These are phyloP conservation scores for Phataginus tricuspis DNA, from an alignment of 2,797 vertebrate genomes.

Conservation along the genomic window DNA sequence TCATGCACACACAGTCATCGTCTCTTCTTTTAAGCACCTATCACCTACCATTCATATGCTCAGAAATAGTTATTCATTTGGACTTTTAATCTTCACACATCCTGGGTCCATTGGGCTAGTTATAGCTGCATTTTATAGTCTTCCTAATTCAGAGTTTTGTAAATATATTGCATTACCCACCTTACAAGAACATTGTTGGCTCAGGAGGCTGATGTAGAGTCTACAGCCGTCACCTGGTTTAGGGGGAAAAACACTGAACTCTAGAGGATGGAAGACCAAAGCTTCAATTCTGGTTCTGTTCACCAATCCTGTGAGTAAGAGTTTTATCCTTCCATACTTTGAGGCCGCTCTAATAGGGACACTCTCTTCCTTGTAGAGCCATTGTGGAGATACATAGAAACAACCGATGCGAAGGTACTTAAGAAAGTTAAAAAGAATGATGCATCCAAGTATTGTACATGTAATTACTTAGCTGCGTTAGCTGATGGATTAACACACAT, in stretches of 20 bases:
- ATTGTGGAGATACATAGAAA: not conserved
- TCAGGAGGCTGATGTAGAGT: not conserved
- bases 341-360: not conserved
- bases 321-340: not conserved
- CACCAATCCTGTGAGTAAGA: not conserved
- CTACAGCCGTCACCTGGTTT: not conserved
- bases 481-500: not conserved
- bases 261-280: not conserved
- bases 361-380: not conserved
- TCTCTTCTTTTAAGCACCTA: not conserved
- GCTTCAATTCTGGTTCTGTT: not conserved
- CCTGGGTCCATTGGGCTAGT: not conserved
- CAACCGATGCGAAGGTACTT: not conserved
- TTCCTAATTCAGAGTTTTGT: not conserved
- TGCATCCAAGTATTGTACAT: not conserved
- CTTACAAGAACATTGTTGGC: not conserved
- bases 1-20: no score
- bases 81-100: not conserved
- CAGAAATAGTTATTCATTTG: not conserved
- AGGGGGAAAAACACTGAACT: not conserved
- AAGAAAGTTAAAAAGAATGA: slow-evolving; percentile 22
- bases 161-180: not conserved
- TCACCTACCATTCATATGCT: not conserved
- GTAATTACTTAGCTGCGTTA: not conserved
- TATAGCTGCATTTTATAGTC: not conserved